Percentiles rank a stretch among this genome's conserved stretches.
These are phyloP conservation scores for Callipepla californica DNA, from an alignment of 2,113 vertebrate species.

Conservation along the genomic window DNA sequence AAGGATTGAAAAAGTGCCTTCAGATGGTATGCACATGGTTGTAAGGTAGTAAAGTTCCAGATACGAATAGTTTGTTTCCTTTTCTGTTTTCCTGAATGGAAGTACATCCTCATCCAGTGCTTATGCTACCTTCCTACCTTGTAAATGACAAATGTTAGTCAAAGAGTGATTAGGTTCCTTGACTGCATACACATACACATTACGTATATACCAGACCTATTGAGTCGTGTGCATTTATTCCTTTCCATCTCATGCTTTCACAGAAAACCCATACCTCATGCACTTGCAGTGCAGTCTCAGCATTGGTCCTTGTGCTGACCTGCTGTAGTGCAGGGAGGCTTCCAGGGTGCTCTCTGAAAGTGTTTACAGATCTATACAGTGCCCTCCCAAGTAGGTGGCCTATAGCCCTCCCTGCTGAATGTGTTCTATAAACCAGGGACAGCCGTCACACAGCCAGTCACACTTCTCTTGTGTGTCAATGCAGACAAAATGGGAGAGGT, in stretches of 20 bases:
- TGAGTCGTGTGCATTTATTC: not conserved
- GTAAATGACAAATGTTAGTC: not conserved
- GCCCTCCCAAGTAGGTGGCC: not conserved
- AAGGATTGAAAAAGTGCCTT: not conserved
- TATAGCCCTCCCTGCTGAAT: not conserved
- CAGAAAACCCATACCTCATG: not conserved
- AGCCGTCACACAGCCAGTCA: not conserved
- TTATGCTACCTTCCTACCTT: not conserved
- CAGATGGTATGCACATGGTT: not conserved
- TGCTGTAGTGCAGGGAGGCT: not conserved
- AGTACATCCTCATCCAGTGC: not conserved
- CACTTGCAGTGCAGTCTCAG: not conserved
- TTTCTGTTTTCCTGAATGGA: not conserved
- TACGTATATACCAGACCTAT: not conserved
- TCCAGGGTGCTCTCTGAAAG: not conserved
- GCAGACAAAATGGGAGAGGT: not conserved
- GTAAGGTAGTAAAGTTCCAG: not conserved
- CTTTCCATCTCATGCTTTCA: not conserved
- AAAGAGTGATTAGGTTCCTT: not conserved
- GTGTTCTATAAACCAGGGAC: not conserved
- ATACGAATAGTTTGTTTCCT: not conserved
- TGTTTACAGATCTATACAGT: fast-evolving
- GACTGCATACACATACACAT: not conserved
- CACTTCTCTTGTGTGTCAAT: not conserved
- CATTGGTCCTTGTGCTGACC: not conserved